Evolutionary conservation across 2,113 vertebrate genomes (phyloP).

Genomic region (Hiodon alosoides): DNA sequence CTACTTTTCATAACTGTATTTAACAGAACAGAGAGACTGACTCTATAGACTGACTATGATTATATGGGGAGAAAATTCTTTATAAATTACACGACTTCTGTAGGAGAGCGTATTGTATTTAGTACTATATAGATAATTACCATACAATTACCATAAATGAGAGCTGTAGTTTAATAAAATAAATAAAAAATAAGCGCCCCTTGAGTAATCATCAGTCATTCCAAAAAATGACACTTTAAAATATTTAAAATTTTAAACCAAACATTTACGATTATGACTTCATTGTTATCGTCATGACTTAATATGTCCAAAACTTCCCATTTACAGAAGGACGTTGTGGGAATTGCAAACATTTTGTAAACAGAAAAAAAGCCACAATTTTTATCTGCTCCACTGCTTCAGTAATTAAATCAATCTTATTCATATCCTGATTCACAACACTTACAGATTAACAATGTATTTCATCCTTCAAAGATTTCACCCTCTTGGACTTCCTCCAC

Average conservation of each 20-base stretch:
- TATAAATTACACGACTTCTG: too few relatives aligned
- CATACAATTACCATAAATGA: too few relatives aligned
- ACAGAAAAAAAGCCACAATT: background rate
- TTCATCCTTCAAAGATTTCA: background rate
- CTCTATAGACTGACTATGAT: background rate
- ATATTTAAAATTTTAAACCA: too few relatives aligned
- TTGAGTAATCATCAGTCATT: too few relatives aligned
- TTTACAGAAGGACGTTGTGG: background rate
- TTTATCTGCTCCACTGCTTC: background rate
- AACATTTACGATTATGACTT: too few relatives aligned
- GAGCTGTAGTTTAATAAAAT: too few relatives aligned
- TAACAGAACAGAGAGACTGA: background rate
- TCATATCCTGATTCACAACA: background rate
- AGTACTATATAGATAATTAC: too few relatives aligned
- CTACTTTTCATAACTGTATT: background rate
- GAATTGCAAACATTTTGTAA: background rate
- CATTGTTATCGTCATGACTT: too few relatives aligned
- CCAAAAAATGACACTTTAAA: too few relatives aligned
- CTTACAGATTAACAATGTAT: background rate
- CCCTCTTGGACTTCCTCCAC: background rate
- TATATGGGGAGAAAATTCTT: background rate
- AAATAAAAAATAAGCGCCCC: too few relatives aligned
- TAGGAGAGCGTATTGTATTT: too few relatives aligned
- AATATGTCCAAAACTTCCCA: background rate
- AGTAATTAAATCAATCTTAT: background rate